These are phyloP conservation scores for Sebastiscus tertius DNA, from an alignment of 2,797 vertebrate species.

Conservation along the genomic window DNA sequence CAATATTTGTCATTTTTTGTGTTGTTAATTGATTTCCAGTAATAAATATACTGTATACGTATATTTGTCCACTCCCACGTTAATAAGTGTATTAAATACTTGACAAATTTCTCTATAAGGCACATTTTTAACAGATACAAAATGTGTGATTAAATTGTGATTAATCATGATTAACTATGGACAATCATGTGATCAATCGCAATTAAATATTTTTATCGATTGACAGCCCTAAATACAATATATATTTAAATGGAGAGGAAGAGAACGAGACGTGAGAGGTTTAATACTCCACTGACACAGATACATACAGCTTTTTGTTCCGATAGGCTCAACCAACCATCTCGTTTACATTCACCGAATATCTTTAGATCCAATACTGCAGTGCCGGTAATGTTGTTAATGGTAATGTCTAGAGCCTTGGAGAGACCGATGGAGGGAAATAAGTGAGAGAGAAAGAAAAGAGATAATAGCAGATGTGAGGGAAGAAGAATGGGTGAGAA, in stretches of 20 bases:
- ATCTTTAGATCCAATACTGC: conserved; percentile 13
- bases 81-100: too few species aligned
- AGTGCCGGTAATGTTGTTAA: background rate
- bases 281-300: background rate
- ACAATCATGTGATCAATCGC: too few species aligned
- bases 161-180: too few species aligned
- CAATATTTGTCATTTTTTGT: too few species aligned
- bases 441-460: background rate
- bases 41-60: too few species aligned
- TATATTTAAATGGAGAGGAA: background rate
- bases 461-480: background rate
- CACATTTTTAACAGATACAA: too few species aligned
- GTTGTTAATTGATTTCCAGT: too few species aligned
- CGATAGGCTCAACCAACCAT: background rate
- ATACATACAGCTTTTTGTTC: background rate
- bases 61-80: too few species aligned
- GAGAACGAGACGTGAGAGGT: background rate
- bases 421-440: background rate
- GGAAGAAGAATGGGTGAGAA: background rate
- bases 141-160: too few species aligned
- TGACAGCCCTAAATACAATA: too few species aligned
- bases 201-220: too few species aligned
- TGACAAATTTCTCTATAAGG: too few species aligned
- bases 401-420: background rate
- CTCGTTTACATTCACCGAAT: background rate